Evolutionary conservation across 2,888 invertebrate species (phyloP).

Genomic region (Stenodema calcarata): DNA sequence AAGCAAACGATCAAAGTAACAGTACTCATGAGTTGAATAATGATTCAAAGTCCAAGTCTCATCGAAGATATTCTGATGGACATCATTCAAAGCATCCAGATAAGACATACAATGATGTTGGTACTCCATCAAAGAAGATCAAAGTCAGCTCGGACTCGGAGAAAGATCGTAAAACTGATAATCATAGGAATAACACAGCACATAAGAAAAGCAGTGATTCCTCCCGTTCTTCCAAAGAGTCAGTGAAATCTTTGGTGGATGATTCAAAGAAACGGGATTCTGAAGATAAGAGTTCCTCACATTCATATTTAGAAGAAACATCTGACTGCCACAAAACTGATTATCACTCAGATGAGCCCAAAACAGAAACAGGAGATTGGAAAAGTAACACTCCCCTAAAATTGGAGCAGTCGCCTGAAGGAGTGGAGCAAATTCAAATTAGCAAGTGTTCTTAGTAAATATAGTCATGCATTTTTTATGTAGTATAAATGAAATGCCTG

Average conservation of each 20-base stretch:
- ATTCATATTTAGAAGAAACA: neutral
- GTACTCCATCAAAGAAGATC: neutral
- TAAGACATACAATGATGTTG: neutral
- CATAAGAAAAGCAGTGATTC: neutral
- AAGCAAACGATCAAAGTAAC: neutral
- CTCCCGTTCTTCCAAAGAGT: neutral
- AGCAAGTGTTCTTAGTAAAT: constrained; percentile 3
- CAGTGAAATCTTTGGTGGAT: neutral
- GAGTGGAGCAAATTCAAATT: neutral
- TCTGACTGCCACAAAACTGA: neutral
- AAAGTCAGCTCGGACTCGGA: neutral
- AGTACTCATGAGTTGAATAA: neutral
- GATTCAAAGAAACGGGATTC: neutral
- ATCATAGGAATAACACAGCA: neutral
- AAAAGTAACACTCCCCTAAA: neutral
- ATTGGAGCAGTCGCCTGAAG: neutral
- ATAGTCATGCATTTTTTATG: neutral
- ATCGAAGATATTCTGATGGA: neutral
- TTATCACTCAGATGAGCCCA: neutral
- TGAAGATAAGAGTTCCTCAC: neutral
- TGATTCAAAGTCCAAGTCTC: constrained; percentile 16
- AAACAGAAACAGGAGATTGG: neutral
- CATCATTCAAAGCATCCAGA: neutral
- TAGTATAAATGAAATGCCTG: neutral
- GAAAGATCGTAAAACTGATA: constrained; percentile 10